These are phyloP conservation scores for Agapostemon virescens DNA, from an alignment of 2,888 invertebrate genomes.

Conservation along the genomic window DNA sequence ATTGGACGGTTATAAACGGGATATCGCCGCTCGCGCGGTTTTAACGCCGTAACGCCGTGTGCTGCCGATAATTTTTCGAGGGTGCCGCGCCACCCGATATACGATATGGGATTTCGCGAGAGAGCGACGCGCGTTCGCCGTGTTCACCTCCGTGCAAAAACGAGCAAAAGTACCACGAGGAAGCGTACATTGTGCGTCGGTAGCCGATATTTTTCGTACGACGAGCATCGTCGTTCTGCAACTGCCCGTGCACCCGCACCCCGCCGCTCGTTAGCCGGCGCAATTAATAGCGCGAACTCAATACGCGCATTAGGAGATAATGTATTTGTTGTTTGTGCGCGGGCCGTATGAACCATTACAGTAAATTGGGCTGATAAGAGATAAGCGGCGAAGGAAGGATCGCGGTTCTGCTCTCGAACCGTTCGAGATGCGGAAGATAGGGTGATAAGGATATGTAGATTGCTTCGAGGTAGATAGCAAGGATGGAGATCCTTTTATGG, in stretches of 20 bases:
- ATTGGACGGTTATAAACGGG: conserved; percentile 70
- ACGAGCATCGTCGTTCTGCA: background rate
- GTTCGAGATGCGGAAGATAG: conserved; percentile 30
- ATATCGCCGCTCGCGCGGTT: conserved; percentile 57
- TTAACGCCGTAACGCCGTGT: conserved; percentile 61
- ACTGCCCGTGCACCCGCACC: background rate
- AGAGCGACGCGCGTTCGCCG: conserved; percentile 26
- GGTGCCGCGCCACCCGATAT: conserved; percentile 49
- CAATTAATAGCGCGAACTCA: conserved; percentile 39
- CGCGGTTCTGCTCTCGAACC: conserved; percentile 23
- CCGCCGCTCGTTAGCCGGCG: conserved; percentile 33
- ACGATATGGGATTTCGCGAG: conserved; percentile 53
- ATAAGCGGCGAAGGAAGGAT: conserved; percentile 12
- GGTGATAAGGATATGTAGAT: conserved; percentile 25
- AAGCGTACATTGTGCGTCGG: conserved; percentile 42
- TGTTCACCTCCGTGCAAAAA: conserved; percentile 41
- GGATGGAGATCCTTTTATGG: conserved; percentile 4
- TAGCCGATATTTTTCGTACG: background rate
- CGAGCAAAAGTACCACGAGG: conserved; percentile 44
- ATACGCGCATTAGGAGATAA: conserved; percentile 28
- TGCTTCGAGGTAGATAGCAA: background rate
- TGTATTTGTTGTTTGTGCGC: conserved; percentile 31
- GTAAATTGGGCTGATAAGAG: conserved; percentile 24
- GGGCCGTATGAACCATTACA: conserved; percentile 19
- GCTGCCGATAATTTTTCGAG: conserved; percentile 65